phyloP scores from a whole-genome alignment of 2,113 vertebrate species.

The Myanophis thanlyinensis region DNA sequence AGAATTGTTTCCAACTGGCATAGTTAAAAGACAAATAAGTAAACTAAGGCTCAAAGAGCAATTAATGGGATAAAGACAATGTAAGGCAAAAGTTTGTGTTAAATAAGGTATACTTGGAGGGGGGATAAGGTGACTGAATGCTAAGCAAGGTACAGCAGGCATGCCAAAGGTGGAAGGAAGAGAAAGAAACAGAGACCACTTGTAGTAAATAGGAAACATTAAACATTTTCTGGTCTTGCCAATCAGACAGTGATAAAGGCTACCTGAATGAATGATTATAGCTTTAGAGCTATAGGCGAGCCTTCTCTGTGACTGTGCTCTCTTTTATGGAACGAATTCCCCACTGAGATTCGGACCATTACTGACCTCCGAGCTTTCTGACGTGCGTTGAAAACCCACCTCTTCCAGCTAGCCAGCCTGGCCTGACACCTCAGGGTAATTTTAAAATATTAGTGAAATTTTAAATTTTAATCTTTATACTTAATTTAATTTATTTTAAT shows the following conservation, averaged over 20 bases:
- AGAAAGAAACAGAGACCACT: not conserved
- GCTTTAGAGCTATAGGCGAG: no score
- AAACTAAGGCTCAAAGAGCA: slow-evolving; percentile 28
- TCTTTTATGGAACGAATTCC: no score
- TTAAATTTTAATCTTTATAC: no score
- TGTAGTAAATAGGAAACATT: slow-evolving; percentile 51
- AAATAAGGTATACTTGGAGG: not conserved
- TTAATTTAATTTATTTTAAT: no score
- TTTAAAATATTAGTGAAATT: no score
- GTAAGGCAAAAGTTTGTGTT: slow-evolving; percentile 37
- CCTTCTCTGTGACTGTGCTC: no score
- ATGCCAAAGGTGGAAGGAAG: not conserved
- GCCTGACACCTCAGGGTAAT: no score
- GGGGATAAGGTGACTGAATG: slow-evolving; percentile 42
- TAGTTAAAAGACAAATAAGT: slow-evolving; percentile 12
- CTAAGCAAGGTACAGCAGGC: slow-evolving; percentile 40
- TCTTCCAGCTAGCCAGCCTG: no score
- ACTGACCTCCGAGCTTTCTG: no score
- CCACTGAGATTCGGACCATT: no score
- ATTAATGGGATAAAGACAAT: slow-evolving; percentile 45
- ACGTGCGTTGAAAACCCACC: no score
- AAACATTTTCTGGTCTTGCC: slow-evolving; percentile 46
- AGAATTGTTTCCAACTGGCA: not conserved
- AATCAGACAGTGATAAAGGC: slow-evolving; percentile 39
- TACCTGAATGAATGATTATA: slow-evolving; percentile 64